phyloP scores from a whole-genome alignment of 2,888 invertebrate species.

The Morinoia aosen region DNA sequence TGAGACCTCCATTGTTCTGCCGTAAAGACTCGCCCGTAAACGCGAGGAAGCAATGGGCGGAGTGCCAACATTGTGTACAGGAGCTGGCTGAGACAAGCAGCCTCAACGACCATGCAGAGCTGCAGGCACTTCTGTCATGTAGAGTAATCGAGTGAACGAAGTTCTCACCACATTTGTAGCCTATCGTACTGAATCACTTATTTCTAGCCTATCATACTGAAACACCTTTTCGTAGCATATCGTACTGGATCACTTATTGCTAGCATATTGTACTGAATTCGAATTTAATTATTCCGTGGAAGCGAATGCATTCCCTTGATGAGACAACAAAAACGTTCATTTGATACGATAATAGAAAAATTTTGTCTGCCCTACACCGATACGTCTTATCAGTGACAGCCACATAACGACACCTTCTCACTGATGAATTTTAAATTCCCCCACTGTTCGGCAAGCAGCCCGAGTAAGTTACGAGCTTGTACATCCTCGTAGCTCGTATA shows the following conservation, averaged over 20 bases:
- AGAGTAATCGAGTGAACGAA: not conserved
- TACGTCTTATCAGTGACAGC: not conserved
- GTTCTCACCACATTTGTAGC: not conserved
- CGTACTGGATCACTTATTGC: no score
- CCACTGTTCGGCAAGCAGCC: not conserved
- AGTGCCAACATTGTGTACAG: not conserved
- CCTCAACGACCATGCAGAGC: not conserved
- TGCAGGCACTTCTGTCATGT: not conserved
- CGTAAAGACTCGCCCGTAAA: not conserved
- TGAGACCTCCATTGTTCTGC: conserved; percentile 18
- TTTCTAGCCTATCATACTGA: no score
- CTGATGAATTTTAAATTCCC: not conserved
- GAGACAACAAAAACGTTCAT: not conserved
- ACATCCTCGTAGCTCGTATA: no score
- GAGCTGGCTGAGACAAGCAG: not conserved
- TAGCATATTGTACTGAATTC: not conserved
- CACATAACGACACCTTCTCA: not conserved
- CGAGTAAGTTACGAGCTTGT: no score
- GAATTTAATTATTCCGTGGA: not conserved
- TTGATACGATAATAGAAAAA: not conserved
- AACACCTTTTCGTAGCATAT: no score
- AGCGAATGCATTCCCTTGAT: not conserved
- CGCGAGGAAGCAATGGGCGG: conserved; percentile 34
- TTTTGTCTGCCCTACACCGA: not conserved
- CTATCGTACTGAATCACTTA: no score